Base-by-base conservation (phyloP, 2,113 vertebrate species). In the Menidia beryllina region DNA sequence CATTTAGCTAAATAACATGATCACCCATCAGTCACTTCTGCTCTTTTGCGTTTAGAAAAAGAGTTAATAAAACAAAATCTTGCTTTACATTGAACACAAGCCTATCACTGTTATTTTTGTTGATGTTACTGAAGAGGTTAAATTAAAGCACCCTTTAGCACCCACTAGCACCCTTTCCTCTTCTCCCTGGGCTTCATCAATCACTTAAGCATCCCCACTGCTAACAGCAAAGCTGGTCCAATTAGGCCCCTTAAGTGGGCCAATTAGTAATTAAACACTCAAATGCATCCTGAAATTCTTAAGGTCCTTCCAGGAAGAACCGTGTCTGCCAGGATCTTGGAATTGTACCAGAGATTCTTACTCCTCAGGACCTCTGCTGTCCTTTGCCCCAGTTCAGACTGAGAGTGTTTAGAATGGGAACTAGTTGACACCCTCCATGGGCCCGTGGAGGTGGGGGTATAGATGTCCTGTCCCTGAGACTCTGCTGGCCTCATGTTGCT, bases 191-290 rank as follows among this genome's bases (percentile, higher is more conserved):
- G 63, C 81, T 79, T 85, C 82, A 86, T 89, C 88, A 81, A 86
- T 89, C 86, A 82, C 80, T 66, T 74, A 67, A 77, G 74, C 67
- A 61, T 61, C 48, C 85, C 86, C 56, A 45, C 75, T 72, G 75
- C 75, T 80, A 66, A 26, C 60, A 69, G 77, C 70, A 60, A 49
- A 60, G 80, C 73, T 73, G 79, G 82, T 75, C 85, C 85, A 75
- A 87, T 89, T 77, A 83, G 26, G 38, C 23, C 38, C 23, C 72
- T 69, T 86, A 85, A 85, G 79, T 80, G 72, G 83, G 78, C 85
- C 85, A 85, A 79, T 89, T 87, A 86, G 75, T 72, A 90, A 88
- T 89, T 86, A 86, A 88, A 82, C 72, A 77, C 76, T 87, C 54
- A 84, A 80, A 87, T 84, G 76, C 74, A 82, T 81, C 86, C 69